Conservation (phyloP, 2,797 vertebrate species). For the Cyprinodon diabolis region DNA sequence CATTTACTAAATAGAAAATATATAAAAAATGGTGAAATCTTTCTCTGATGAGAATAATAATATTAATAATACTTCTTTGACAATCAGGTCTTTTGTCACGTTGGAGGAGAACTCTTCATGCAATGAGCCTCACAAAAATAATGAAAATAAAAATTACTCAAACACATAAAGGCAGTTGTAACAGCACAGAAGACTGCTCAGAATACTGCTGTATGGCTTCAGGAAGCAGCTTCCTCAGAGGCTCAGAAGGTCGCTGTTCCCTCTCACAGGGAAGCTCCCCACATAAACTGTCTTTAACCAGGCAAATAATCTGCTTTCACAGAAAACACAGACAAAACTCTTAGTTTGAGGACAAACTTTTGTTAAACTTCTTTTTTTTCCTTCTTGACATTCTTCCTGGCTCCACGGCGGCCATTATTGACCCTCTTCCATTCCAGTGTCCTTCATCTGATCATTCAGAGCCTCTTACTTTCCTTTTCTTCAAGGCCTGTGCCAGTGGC, state of each 20-base stretch:
- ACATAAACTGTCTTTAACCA: constrained; percentile 31
- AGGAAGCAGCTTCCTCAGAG: constrained; percentile 29
- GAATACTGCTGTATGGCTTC: constrained; percentile 74
- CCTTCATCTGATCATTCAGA: constrained; percentile 46
- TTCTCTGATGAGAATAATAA: constrained; percentile 21
- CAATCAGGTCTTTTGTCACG: constrained; percentile 44
- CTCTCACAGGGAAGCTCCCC: constrained; percentile 42
- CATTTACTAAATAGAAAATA: constrained; percentile 3
- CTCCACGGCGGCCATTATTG: constrained; percentile 17
- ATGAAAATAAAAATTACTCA: constrained; percentile 19
- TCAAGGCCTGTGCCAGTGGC: constrained; percentile 49
- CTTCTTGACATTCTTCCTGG: constrained; percentile 8
- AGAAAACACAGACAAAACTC: constrained; percentile 75
- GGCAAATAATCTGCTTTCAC: constrained; percentile 74
- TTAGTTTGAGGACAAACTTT: constrained; percentile 24
- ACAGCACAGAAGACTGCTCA: constrained; percentile 66
- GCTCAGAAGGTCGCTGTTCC: constrained; percentile 27
- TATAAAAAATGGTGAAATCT: constrained; percentile 16
- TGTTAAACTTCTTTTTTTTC: not conserved
- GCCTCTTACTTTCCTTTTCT: constrained; percentile 44
- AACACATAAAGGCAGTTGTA: constrained; percentile 35
- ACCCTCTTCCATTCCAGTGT: constrained; percentile 34
- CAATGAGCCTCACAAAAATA: constrained; percentile 23
- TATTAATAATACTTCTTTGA: constrained; percentile 22
- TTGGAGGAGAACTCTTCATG: constrained; percentile 32